Percentiles rank a stretch among this genome's conserved stretches.
These are phyloP conservation scores for Okamejei kenojei DNA, from an alignment of 2,797 vertebrate genomes.

Conservation along the genomic window DNA sequence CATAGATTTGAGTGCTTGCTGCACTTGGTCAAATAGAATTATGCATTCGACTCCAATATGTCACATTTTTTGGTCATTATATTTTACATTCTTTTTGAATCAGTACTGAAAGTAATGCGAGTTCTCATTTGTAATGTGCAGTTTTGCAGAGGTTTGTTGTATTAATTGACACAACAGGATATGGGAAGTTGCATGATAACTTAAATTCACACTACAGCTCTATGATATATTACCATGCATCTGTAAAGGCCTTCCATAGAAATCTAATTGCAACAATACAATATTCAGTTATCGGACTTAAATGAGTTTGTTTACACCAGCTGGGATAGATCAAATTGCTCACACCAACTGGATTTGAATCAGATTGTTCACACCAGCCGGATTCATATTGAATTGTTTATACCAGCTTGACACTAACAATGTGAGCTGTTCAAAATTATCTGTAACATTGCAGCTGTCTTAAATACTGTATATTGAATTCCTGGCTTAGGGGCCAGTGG, in stretches of 20 bases:
- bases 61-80: too few species aligned
- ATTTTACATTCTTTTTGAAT: neutral
- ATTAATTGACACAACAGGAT: neutral
- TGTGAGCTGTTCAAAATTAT: constrained; percentile 23
- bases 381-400: neutral
- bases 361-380: neutral
- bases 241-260: neutral
- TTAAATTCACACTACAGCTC: neutral
- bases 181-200: neutral
- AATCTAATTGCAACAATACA: neutral
- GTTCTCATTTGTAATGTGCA: neutral
- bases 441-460: constrained; percentile 32
- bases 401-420: neutral
- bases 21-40: too few species aligned
- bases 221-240: neutral
- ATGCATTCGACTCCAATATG: too few species aligned
- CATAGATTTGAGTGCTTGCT: too few species aligned
- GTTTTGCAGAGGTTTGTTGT: neutral
- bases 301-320: neutral
- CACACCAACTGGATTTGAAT: constrained; percentile 4
- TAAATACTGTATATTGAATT: neutral
- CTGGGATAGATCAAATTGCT: neutral
- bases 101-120: neutral
- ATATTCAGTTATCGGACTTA: neutral
- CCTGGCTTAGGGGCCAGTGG: neutral